A percentile compares a stretch with the other conserved stretches of the same genome.
Conservation (phyloP, 1,140 invertebrate genomes). For the Acromyrmex echinatior region DNA sequence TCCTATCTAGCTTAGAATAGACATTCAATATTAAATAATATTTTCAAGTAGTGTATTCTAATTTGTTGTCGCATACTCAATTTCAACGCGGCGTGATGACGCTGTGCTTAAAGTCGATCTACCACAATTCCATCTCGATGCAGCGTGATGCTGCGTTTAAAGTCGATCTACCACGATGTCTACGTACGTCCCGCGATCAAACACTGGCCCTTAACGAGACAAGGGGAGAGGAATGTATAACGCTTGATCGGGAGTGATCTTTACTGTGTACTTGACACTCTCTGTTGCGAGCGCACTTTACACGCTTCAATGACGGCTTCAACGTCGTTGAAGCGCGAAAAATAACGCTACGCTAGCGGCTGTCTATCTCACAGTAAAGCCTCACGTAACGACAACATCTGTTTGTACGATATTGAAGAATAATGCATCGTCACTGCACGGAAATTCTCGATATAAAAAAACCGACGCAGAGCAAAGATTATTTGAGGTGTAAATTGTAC, state of each 20-base stretch:
- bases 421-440: slow-evolving; percentile 4
- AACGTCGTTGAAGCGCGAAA: slow-evolving; percentile 63
- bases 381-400: slow-evolving; percentile 56
- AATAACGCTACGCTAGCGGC: slow-evolving; percentile 67
- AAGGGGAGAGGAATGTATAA: background rate
- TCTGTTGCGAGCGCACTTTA: slow-evolving; percentile 47
- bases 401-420: slow-evolving; percentile 31
- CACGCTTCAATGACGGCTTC: slow-evolving; percentile 60
- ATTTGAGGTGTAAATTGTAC: background rate
- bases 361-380: background rate
- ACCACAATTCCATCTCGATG: background rate
- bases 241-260: slow-evolving; percentile 47
- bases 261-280: slow-evolving; percentile 69
- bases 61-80: background rate
- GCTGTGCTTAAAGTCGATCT: slow-evolving; percentile 25
- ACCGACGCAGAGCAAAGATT: background rate
- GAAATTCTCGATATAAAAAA: background rate
- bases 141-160: slow-evolving; percentile 26
- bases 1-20: background rate
- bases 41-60: background rate
- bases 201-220: slow-evolving; percentile 21
- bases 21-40: background rate
- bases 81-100: background rate
- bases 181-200: slow-evolving; percentile 17
- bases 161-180: slow-evolving; percentile 13